Percentiles rank a stretch among this genome's conserved stretches.
These are phyloP conservation scores for Leptobrachium leishanense DNA, from an alignment of 2,113 vertebrate genomes.

Conservation along the genomic window DNA sequence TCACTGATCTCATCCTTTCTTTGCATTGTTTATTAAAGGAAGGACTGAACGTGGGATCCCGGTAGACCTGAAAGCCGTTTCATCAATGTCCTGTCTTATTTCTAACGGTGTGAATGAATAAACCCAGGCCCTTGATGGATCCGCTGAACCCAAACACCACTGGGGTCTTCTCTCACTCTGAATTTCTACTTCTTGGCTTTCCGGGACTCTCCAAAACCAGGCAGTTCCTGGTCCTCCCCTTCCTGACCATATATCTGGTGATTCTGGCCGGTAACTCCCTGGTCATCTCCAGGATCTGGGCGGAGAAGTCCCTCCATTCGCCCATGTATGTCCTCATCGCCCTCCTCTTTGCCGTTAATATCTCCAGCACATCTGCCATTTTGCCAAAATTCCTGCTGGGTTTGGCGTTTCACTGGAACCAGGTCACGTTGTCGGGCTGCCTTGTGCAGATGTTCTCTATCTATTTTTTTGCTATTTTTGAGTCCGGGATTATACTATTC, in stretches of 20 bases:
- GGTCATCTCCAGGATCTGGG: constrained; percentile 4
- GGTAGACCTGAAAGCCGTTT: no score
- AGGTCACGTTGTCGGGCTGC: constrained; percentile 10
- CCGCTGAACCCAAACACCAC: not conserved
- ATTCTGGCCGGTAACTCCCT: constrained; percentile 26
- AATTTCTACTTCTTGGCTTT: constrained; percentile 33
- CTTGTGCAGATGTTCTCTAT: constrained; percentile 31
- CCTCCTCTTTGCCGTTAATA: constrained; percentile 32
- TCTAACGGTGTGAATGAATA: no score
- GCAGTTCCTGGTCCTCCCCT: constrained; percentile 9
- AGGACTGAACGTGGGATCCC: no score
- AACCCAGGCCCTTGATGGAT: not conserved
- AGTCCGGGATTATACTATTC: constrained; percentile 12
- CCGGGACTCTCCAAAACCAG: constrained; percentile 11
- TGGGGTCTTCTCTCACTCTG: not conserved
- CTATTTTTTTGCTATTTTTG: constrained; percentile 29
- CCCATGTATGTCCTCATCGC: constrained; percentile 35
- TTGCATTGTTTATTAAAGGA: no score
- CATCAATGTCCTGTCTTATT: no score
- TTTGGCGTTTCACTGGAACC: constrained; percentile 12
- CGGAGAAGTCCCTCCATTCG: constrained; percentile 6
- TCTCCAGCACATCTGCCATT: constrained; percentile 6
- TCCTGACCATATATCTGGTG: not conserved
- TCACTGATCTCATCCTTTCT: no score
- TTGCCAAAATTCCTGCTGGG: constrained; percentile 17